A percentile compares a stretch with the other conserved stretches of the same genome.
Conservation (phyloP, 2,113 vertebrate genomes). For the Oenanthe oenanthe region DNA sequence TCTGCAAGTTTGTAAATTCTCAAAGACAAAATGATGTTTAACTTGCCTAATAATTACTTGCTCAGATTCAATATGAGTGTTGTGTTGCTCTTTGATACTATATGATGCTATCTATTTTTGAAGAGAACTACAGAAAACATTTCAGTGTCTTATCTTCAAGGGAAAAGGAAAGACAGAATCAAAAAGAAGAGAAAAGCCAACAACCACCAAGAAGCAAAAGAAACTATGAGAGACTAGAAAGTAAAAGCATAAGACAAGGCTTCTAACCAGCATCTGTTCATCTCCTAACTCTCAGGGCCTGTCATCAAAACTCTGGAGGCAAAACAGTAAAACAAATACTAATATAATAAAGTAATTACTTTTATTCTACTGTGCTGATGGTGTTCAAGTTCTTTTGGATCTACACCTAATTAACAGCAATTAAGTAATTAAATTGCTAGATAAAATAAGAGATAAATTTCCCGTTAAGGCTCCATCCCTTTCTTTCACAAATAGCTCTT, state of each 20-base stretch:
- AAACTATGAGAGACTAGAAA: background rate
- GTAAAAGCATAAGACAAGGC: background rate
- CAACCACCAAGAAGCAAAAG: background rate
- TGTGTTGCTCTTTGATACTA: background rate
- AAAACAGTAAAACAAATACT: background rate
- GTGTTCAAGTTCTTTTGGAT: background rate
- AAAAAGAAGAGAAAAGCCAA: background rate
- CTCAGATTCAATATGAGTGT: background rate
- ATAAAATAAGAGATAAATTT: background rate
- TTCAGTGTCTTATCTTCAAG: background rate
- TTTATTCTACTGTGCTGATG: background rate
- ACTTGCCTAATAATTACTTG: background rate
- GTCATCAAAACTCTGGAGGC: background rate
- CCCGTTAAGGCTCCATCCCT: background rate
- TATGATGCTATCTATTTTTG: background rate
- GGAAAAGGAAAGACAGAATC: background rate
- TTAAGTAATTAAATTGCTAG: background rate
- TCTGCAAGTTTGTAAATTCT: background rate
- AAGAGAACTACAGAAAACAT: background rate
- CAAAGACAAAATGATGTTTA: background rate
- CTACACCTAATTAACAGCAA: background rate
- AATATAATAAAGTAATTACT: background rate
- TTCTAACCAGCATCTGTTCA: background rate
- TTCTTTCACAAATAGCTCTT: background rate
- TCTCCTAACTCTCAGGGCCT: background rate